Percentiles rank a stretch among this genome's conserved stretches.
phyloP scores from a whole-genome alignment of 2,797 vertebrate genomes.

The Clangula hyemalis region DNA sequence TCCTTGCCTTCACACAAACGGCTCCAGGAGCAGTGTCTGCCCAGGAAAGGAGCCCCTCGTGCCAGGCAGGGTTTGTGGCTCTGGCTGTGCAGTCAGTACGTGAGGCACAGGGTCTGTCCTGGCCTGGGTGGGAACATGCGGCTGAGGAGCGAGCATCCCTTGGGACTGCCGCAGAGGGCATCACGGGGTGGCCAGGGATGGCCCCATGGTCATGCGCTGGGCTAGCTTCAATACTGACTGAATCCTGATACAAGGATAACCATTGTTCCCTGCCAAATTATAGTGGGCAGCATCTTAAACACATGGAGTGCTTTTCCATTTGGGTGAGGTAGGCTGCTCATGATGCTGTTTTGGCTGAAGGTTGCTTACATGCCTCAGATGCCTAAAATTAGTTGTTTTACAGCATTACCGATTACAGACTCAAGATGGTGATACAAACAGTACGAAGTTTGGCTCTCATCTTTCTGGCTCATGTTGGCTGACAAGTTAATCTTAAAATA shows the following conservation, averaged over 20 bases:
- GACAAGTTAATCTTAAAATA: constrained; percentile 76
- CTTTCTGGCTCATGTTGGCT: constrained; percentile 26
- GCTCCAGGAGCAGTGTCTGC: neutral
- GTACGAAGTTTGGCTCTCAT: constrained; percentile 70
- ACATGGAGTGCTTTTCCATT: neutral
- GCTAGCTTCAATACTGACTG: neutral
- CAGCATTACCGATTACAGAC: constrained; percentile 72
- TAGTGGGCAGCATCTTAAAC: neutral
- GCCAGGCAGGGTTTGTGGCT: neutral
- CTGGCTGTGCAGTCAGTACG: too few relatives aligned
- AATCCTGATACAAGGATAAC: neutral
- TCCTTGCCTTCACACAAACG: neutral
- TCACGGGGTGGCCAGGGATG: neutral
- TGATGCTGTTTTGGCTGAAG: constrained; percentile 5
- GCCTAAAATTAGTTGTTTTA: constrained; percentile 61
- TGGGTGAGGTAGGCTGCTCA: constrained; percentile 2
- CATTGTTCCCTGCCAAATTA: neutral
- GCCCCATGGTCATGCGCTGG: neutral
- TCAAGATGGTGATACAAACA: constrained; percentile 77
- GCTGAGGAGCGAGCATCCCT: too few relatives aligned
- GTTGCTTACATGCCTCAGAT: constrained; percentile 40
- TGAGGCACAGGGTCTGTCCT: neutral
- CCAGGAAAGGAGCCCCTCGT: neutral
- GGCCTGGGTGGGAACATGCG: neutral
- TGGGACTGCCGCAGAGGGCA: neutral